phyloP scores from a whole-genome alignment of 1,140 invertebrate species.

The Bombus ignitus region DNA sequence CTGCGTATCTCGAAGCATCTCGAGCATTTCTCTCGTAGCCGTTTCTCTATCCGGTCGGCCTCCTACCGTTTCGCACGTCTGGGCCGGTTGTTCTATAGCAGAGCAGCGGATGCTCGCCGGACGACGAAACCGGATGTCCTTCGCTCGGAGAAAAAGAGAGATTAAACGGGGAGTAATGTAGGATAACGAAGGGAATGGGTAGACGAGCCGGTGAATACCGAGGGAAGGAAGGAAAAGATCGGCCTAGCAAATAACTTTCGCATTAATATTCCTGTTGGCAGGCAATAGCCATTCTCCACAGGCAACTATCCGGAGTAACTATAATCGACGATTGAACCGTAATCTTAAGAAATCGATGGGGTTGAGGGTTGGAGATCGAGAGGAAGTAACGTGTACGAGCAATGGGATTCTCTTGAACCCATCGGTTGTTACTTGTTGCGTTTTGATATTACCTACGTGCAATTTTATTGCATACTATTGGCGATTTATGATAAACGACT shows the following conservation, averaged over 20 bases:
- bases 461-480: conserved; percentile 30
- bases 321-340: conserved; percentile 66
- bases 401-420: conserved; percentile 6
- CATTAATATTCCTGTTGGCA: conserved; percentile 77
- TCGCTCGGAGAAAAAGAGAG: conserved; percentile 60
- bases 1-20: conserved; percentile 52
- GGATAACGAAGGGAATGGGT: conserved; percentile 35
- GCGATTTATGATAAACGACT: conserved; percentile 56
- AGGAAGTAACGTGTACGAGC: neutral
- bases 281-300: conserved; percentile 68
- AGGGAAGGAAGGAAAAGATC: conserved; percentile 40
- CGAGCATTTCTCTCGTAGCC: conserved; percentile 47
- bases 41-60: conserved; percentile 49
- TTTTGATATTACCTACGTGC: conserved; percentile 22
- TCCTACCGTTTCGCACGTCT: conserved; percentile 48
- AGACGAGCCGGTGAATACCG: neutral
- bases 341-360: conserved; percentile 61
- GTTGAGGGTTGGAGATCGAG: neutral
- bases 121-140: conserved; percentile 75
- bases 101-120: conserved; percentile 49
- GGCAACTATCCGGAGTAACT: conserved; percentile 62
- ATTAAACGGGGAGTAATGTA: conserved; percentile 39
- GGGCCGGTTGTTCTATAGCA: conserved; percentile 20
- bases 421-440: conserved; percentile 4
- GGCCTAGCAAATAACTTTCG: conserved; percentile 71